Conservation (phyloP, 2,113 vertebrate species). For the Tor tambroides region DNA sequence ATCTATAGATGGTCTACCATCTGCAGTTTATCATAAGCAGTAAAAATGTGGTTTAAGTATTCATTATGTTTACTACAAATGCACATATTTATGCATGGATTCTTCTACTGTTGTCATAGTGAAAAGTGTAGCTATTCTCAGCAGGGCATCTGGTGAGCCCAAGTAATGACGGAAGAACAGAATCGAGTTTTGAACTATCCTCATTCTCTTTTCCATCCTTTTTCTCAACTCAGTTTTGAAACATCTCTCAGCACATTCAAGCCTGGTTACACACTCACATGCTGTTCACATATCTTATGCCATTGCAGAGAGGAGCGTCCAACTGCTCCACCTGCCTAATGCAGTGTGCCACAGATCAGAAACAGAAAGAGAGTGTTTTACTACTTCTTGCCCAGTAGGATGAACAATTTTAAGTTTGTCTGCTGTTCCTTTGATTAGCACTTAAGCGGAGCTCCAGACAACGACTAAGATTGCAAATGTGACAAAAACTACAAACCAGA, state of each 20-base stretch:
- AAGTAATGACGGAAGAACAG: background rate
- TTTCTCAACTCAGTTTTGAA: constrained; percentile 20
- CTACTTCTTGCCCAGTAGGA: background rate
- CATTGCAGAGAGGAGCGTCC: constrained; percentile 8
- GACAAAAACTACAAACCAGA: background rate
- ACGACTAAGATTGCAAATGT: background rate
- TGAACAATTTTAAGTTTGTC: background rate
- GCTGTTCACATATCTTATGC: constrained; percentile 10
- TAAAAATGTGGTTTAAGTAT: background rate
- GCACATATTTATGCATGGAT: background rate
- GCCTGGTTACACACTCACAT: constrained; percentile 2
- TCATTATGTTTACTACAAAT: background rate
- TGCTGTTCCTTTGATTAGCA: background rate
- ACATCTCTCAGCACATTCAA: constrained; percentile 6
- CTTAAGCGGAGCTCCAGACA: background rate
- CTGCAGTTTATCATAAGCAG: background rate
- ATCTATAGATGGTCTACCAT: background rate
- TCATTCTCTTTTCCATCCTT: background rate
- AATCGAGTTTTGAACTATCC: background rate
- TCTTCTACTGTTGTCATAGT: background rate
- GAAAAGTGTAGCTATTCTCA: background rate
- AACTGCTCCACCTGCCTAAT: constrained; percentile 17
- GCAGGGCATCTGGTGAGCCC: background rate
- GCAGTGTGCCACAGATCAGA: background rate
- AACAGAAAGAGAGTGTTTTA: background rate